These are phyloP conservation scores for Spilarctia lutea DNA, from an alignment of 2,888 invertebrate genomes.

Conservation along the genomic window DNA sequence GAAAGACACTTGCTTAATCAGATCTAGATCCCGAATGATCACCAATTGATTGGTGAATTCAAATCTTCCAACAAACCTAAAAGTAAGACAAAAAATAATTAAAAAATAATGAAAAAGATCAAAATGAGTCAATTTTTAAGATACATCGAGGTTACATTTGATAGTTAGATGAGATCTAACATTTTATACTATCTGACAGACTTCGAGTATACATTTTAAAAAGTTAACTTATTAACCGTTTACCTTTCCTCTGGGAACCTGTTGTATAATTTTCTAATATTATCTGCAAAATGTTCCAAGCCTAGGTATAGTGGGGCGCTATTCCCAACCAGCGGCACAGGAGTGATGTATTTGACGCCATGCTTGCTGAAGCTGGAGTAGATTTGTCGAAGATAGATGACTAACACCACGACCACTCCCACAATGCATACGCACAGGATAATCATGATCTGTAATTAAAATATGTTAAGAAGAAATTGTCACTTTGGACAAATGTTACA, in stretches of 20 bases:
- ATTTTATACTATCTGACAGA: too few species aligned
- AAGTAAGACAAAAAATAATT: background rate
- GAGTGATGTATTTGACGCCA: constrained; percentile 54
- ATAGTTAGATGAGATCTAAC: too few species aligned
- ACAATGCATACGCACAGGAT: constrained; percentile 54
- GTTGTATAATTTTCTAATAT: background rate
- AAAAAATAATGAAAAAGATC: background rate
- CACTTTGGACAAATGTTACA: background rate
- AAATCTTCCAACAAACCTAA: constrained; percentile 14
- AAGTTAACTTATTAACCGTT: background rate
- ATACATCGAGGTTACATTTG: too few species aligned
- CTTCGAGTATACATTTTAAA: too few species aligned
- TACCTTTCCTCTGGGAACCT: background rate
- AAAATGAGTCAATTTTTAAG: background rate
- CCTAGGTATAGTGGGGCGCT: constrained; percentile 7
- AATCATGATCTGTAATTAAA: constrained; percentile 45
- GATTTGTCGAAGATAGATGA: constrained; percentile 52
- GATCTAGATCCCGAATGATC: constrained; percentile 69
- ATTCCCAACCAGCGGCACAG: constrained; percentile 46
- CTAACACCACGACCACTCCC: constrained; percentile 44
- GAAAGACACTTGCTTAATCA: constrained; percentile 78
- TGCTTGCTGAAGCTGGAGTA: constrained; percentile 56
- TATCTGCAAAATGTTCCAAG: background rate
- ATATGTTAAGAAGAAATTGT: background rate
- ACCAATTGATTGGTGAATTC: constrained; percentile 6